Percentiles rank a stretch among this genome's conserved stretches.
These are phyloP conservation scores for Drepana arcuata DNA, from an alignment of 1,140 invertebrate genomes.

Conservation along the genomic window DNA sequence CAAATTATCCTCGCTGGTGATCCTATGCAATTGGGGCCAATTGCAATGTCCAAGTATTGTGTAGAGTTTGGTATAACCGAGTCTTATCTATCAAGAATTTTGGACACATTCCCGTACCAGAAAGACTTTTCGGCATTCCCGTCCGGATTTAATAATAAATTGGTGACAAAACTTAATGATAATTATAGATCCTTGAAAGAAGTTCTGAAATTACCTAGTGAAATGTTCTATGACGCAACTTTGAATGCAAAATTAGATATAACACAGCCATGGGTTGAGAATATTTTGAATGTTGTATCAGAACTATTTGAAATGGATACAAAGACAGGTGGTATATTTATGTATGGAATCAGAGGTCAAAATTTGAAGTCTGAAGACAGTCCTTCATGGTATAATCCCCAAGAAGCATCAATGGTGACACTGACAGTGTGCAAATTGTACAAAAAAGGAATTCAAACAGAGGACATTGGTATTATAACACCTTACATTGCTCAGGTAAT, in stretches of 20 bases:
- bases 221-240: slow-evolving; percentile 86
- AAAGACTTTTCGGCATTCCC: slow-evolving; percentile 70
- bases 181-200: slow-evolving; percentile 87
- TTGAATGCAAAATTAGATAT: slow-evolving; percentile 73
- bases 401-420: slow-evolving; percentile 83
- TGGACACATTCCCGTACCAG: slow-evolving; percentile 77
- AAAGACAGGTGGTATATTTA: slow-evolving; percentile 80
- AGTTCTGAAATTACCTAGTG: slow-evolving; percentile 83
- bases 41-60: slow-evolving; percentile 80
- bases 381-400: slow-evolving; percentile 92
- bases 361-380: slow-evolving; percentile 82
- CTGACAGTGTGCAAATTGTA: slow-evolving; percentile 75
- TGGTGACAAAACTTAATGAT: slow-evolving; percentile 81
- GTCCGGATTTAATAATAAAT: slow-evolving; percentile 76
- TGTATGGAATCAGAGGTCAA: slow-evolving; percentile 86
- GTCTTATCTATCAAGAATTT: slow-evolving; percentile 82
- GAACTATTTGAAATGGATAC: slow-evolving; percentile 51
- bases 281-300: slow-evolving; percentile 43
- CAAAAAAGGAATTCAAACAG: slow-evolving; percentile 73
- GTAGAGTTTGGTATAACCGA: slow-evolving; percentile 76
- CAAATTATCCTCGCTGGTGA: slow-evolving; percentile 92
- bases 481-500: slow-evolving; percentile 93
- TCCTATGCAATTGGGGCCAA: slow-evolving; percentile 91
- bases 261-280: slow-evolving; percentile 38
- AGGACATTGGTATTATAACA: slow-evolving; percentile 93